Conservation (phyloP, 2,113 vertebrate species). For the Spermophilus dauricus region DNA sequence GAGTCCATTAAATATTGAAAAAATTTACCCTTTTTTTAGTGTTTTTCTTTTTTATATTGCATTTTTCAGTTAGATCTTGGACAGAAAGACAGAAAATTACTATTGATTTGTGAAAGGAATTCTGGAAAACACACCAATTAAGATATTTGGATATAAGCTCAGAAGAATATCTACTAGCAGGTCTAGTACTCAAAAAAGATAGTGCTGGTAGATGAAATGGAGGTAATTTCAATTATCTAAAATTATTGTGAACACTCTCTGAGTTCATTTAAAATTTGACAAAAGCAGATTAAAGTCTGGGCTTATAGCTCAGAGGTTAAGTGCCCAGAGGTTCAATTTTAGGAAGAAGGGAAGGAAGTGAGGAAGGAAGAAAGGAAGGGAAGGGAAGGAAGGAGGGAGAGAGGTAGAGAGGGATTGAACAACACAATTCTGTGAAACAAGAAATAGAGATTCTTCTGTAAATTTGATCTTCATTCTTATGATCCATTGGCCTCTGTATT, state of each 20-base stretch:
- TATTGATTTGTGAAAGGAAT: neutral
- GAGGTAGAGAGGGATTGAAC: neutral
- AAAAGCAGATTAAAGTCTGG: neutral
- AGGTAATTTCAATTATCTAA: neutral
- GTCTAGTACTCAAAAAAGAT: neutral
- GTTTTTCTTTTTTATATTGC: neutral
- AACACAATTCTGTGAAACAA: neutral
- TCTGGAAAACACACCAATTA: neutral
- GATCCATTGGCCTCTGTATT: neutral
- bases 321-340: no score
- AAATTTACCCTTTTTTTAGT: neutral
- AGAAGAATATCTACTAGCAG: neutral
- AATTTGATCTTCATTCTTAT: neutral
- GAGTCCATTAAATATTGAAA: neutral
- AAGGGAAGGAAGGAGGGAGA: no score
- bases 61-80: slow-evolving; percentile 8
- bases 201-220: neutral
- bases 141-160: neutral
- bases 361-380: no score
- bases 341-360: no score
- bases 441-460: neutral
- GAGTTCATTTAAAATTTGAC: slow-evolving; percentile 20
- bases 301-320: no score
- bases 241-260: neutral
- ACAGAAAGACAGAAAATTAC: neutral